Percentiles rank a stretch among this genome's conserved stretches.
phyloP scores from a whole-genome alignment of 2,888 invertebrate species.

The Cataglyphis livida region DNA sequence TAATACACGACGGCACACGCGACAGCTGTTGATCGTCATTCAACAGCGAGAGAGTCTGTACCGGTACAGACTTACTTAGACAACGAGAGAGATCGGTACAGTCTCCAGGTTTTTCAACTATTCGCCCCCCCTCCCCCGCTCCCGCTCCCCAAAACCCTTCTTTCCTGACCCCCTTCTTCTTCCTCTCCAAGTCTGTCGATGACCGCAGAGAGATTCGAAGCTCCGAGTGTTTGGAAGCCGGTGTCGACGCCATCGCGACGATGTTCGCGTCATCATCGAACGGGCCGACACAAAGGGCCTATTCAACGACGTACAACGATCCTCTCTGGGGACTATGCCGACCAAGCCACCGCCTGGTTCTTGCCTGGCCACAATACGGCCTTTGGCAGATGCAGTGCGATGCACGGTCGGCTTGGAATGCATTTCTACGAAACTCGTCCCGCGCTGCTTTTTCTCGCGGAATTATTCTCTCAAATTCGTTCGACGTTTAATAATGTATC shows the following conservation, averaged over 20 bases:
- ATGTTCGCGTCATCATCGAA: conserved; percentile 58
- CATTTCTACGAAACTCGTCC: conserved; percentile 30
- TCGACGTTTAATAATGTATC: not conserved
- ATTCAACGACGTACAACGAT: conserved; percentile 75
- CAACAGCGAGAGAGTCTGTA: conserved; percentile 55
- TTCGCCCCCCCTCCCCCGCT: not conserved
- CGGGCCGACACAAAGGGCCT: conserved; percentile 75
- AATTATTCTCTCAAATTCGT: no score
- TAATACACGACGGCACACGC: conserved; percentile 14
- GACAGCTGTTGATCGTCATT: conserved; percentile 72
- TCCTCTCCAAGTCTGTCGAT: not conserved
- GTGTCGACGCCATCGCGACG: conserved; percentile 32
- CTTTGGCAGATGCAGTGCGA: conserved; percentile 41
- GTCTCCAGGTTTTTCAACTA: not conserved
- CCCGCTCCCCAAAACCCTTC: not conserved
- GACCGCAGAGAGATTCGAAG: not conserved
- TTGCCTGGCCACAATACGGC: conserved; percentile 12
- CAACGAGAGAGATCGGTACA: not conserved
- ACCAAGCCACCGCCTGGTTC: conserved; percentile 13
- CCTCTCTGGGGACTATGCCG: conserved; percentile 50
- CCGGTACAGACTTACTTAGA: conserved; percentile 29
- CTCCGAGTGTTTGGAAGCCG: not conserved
- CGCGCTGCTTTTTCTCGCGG: conserved; percentile 21
- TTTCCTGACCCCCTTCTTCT: not conserved
- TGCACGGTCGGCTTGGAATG: conserved; percentile 14